A percentile compares a stretch with the other conserved stretches of the same genome.
These are phyloP conservation scores for Plagodis pulveraria DNA, from an alignment of 2,888 invertebrate species.

Conservation along the genomic window DNA sequence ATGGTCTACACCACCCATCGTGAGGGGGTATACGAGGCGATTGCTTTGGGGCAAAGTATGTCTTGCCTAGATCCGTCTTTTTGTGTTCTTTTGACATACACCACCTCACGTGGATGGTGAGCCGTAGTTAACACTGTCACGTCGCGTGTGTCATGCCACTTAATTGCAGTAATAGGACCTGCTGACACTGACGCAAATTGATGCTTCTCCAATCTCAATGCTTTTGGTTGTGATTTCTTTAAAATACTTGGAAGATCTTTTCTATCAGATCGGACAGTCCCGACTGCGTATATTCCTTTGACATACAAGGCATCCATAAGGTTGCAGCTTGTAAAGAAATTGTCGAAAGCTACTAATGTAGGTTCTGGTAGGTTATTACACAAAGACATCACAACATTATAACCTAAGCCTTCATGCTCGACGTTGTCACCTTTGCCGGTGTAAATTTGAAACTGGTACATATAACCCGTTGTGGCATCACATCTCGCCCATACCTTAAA, in stretches of 20 bases:
- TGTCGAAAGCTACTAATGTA: neutral
- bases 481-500: neutral
- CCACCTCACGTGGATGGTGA: neutral
- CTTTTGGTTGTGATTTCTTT: neutral
- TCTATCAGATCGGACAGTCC: neutral
- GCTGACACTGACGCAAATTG: neutral
- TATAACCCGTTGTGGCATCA: neutral
- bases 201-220: neutral
- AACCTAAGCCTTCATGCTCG: neutral
- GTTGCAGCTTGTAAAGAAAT: neutral
- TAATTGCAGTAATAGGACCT: neutral
- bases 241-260: neutral
- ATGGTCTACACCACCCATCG: conserved; percentile 9
- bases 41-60: neutral
- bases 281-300: neutral
- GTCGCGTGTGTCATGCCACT: neutral
- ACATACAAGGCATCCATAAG: neutral
- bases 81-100: neutral
- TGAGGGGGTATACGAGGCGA: neutral
- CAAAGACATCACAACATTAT: neutral
- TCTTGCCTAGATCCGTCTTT: neutral
- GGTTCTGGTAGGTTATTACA: neutral
- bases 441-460: neutral
- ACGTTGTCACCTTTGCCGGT: neutral
- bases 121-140: neutral